Evolutionary conservation across 92 coral and sea anemone species (phyloP).

Genomic region (Chrysogorgia sp.): DNA sequence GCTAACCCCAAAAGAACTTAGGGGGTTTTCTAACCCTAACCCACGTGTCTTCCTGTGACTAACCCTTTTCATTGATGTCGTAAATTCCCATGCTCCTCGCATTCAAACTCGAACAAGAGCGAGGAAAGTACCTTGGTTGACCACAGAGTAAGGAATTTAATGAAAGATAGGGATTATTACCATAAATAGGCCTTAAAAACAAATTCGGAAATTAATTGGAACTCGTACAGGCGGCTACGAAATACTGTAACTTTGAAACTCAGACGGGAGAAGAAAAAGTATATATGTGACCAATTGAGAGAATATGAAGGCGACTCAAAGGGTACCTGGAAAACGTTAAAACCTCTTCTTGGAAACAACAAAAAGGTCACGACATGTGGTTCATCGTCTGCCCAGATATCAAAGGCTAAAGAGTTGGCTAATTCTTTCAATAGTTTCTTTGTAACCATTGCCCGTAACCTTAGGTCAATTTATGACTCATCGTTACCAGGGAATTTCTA

Average conservation of each 20-base stretch:
- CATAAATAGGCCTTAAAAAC: constrained; percentile 43
- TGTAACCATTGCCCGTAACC: constrained; percentile 19
- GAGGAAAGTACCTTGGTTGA: constrained; percentile 50
- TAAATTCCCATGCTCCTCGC: constrained; percentile 46
- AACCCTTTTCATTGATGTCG: constrained; percentile 36
- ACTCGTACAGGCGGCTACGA: constrained; percentile 35
- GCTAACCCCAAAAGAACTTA: too few species aligned
- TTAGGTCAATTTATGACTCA: constrained; percentile 3
- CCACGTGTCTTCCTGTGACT: too few species aligned
- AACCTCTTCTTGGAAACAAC: constrained; percentile 39
- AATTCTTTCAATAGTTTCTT: constrained; percentile 33
- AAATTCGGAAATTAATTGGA: constrained; percentile 40
- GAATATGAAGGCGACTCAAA: constrained; percentile 49
- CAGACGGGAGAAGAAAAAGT: constrained; percentile 43
- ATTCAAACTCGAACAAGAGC: constrained; percentile 39
- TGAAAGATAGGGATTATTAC: constrained; percentile 47
- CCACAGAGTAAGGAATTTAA: constrained; percentile 37
- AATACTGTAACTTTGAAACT: constrained; percentile 29
- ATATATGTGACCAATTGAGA: constrained; percentile 32
- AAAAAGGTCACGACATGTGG: not conserved
- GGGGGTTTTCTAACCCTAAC: too few species aligned
- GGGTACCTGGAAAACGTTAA: constrained; percentile 55
- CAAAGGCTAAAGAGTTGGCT: constrained; percentile 24
- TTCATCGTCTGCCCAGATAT: not conserved
- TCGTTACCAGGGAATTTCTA: too few species aligned